Base-by-base conservation (phyloP, 2,113 vertebrate species). In the Chaetops frenatus region DNA sequence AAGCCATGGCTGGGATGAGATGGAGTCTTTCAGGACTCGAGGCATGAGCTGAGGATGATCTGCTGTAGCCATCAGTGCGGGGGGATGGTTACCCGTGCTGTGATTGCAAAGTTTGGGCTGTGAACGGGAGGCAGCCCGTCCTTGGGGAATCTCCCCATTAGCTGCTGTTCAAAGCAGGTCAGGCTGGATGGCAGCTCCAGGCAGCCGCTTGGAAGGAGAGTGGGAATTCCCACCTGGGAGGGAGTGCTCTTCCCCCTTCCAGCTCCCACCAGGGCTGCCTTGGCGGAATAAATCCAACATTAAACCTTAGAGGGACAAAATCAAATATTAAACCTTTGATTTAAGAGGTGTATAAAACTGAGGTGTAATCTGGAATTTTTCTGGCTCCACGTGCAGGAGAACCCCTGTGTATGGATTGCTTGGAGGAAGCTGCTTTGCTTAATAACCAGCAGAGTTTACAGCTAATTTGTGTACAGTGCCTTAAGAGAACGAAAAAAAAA, bases 21-120 rank as follows among this genome's bases (percentile, higher is more conserved):
- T 4, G 44, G 53, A 51, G 35, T 2, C 19, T 24, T 42, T 33
- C 5, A 12, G 36, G 60, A 15, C 23, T 38, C 5, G 60, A 29
- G 76, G 56, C 4, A 0, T n/a, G 64, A 1, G 3, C 3, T 38
- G 70, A 22, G 24, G 42, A 44, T 9, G 4, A 25, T 1, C 1
- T 6, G 48, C 18, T 18, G 47, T 25, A n/a, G n/a, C n/a, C n/a
- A n/a, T n/a, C n/a, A n/a, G n/a, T n/a, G 73, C 27, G 4, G 5
- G 11, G 29, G 5, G 11, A 2, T 2, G 3, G 21, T 5, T 18
- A 2, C 27, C 31, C 16, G 6, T 5, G 18, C 56, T 28, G 5
- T 1, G 29, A 7, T 3, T 19, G n/a, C 7, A 5, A 12, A 7
- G 21, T 21, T 56, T 2, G 53, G 73, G 6, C 0, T 20, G 77